Evolutionary conservation across 2,888 invertebrate species (phyloP), one percentile per base, ranked within the genome.

Genomic region (Eristalinus aeneus): DNA sequence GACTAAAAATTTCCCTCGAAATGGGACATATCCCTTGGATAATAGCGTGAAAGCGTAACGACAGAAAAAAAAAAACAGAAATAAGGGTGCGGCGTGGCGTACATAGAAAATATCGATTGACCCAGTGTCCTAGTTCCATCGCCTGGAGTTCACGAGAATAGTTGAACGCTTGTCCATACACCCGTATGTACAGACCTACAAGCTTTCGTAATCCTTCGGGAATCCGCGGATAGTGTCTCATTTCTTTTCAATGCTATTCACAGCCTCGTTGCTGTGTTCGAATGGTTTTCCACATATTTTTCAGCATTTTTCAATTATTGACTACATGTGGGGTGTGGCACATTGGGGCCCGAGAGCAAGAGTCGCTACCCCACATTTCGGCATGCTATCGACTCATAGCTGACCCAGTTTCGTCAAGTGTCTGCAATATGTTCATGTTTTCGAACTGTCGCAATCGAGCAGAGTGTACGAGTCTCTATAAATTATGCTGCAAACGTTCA

Each of bases 31-130:
- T 46, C 46, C 46, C 46, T 16, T 46, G 46, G 46, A 46, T 46
- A 46, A 46, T 46, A 16, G 46, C 8, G 39, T 39, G 39, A 31
- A n/a, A 61, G 71, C 58, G 23, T 32, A 64, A 8, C 53, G 12
- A 69, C n/a, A n/a, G n/a, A 31, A 63, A 32, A 34, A 9, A 10
- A 9, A 27, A 11, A 71, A 12, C 5, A 61, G 56, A 80, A 80
- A 85, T 81, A 76, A 81, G 85, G 85, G 85, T 85, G 85, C 81
- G 85, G 80, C 81, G 69, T 74, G 60, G 23, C 61, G 76, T 85
- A 85, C 69, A 85, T 77, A 68, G 73, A 85, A 85, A 85, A 76
- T 81, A 85, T 85, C 81, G 85, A 85, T 85, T 85, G 85, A 85
- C 85, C 85, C 81, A 85, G 76, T 85, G 81, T 39, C 85, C 60